Conservation (phyloP, 2,113 vertebrate genomes). For the Cervus canadensis region DNA sequence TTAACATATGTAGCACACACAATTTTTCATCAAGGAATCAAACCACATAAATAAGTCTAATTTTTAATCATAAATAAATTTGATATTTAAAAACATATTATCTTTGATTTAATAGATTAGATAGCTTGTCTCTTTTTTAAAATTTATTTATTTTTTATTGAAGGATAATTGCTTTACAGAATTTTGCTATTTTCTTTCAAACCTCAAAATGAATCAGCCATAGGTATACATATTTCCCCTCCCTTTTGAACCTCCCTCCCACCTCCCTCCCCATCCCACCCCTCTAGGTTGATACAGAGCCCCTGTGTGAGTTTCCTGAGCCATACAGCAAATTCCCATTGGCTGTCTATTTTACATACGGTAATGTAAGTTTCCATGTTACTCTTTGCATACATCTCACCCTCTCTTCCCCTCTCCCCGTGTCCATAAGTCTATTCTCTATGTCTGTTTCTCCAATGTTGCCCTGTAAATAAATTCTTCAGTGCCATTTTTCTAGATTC, state of each 20-base stretch:
- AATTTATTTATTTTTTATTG: not conserved
- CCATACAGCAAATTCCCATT: not conserved
- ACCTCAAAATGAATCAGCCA: not conserved
- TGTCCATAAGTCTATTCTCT: not conserved
- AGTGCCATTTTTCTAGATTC: not conserved
- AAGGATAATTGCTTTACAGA: not conserved
- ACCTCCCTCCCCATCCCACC: rapidly evolving
- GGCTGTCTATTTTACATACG: not conserved
- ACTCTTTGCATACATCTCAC: not conserved
- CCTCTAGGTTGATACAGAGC: not conserved
- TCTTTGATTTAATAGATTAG: not conserved
- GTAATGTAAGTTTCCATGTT: not conserved
- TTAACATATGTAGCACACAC: not conserved
- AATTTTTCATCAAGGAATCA: not conserved
- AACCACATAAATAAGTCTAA: not conserved
- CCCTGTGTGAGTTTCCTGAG: not conserved
- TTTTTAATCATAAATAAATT: not conserved
- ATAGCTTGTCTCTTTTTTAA: not conserved
- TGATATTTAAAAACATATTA: not conserved
- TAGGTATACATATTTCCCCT: not conserved
- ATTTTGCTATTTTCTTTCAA: not conserved
- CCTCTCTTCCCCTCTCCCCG: rapidly evolving
- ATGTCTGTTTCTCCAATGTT: not conserved
- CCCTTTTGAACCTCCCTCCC: not conserved
- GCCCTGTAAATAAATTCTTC: not conserved